A percentile compares a stretch with the other conserved stretches of the same genome.
Evolutionary conservation across 64 coral and sea anemone genomes (phyloP).

Genomic region (Montipora cactus): DNA sequence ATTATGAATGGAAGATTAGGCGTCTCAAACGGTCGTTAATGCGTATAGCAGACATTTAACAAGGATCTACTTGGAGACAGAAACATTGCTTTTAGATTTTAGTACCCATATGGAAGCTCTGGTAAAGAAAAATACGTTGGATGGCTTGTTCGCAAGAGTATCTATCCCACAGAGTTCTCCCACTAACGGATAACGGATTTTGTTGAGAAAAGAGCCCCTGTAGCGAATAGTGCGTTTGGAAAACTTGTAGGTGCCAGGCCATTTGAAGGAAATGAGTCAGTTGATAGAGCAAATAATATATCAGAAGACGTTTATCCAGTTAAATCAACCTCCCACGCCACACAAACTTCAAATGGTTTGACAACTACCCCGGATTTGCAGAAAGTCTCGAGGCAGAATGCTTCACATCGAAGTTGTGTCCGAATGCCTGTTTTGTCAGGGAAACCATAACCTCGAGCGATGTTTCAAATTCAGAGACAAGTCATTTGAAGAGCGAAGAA

Average conservation of each 20-base stretch:
- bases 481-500: background rate
- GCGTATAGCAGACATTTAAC: too few species aligned
- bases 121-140: too few species aligned
- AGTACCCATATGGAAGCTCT: too few species aligned
- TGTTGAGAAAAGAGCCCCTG: constrained; percentile 52
- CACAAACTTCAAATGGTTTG: too few species aligned
- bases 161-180: constrained; percentile 45
- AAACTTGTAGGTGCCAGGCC: constrained; percentile 44
- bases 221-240: constrained; percentile 59
- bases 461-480: constrained; percentile 51
- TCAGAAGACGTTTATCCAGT: background rate
- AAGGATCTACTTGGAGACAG: too few species aligned
- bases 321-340: background rate
- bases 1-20: too few species aligned
- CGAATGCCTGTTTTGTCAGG: background rate
- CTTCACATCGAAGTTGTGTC: background rate
- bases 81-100: too few species aligned
- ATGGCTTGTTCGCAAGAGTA: background rate
- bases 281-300: background rate
- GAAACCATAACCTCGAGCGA: constrained; percentile 31
- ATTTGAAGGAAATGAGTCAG: background rate
- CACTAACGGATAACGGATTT: constrained; percentile 21
- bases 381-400: background rate
- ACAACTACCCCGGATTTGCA: too few species aligned
- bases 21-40: too few species aligned